A percentile compares a stretch with the other conserved stretches of the same genome.
Conservation (phyloP, 2,888 invertebrate genomes). For the Cephalotes varians region DNA sequence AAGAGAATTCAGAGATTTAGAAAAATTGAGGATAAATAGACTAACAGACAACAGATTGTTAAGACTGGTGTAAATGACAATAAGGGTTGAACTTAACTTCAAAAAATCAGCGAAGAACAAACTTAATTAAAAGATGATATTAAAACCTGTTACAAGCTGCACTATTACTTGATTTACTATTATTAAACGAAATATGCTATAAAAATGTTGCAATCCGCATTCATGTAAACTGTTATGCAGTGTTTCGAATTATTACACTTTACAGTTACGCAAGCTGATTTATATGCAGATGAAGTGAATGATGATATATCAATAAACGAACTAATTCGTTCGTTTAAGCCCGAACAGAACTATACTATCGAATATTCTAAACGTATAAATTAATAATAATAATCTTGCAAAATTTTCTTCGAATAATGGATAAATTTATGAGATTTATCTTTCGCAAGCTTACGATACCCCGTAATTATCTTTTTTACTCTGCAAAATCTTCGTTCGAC, state of each 20-base stretch:
- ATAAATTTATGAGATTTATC: background rate
- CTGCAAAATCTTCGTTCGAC: conserved; percentile 1
- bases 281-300: background rate
- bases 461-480: background rate
- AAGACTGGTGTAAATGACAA: background rate
- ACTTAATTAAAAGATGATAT: background rate
- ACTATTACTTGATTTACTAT: background rate
- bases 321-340: background rate
- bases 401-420: background rate
- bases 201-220: conserved; percentile 3
- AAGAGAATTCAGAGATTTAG: background rate
- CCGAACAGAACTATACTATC: background rate
- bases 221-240: conserved; percentile 4
- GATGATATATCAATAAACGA: background rate
- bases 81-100: background rate
- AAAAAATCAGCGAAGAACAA: background rate
- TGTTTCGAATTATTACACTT: background rate
- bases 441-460: background rate
- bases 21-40: background rate
- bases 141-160: background rate
- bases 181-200: background rate
- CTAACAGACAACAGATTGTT: background rate
- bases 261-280: conserved; percentile 1
- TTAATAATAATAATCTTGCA: background rate
- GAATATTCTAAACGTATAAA: background rate